These are phyloP conservation scores for Hyperoplus immaculatus DNA, from an alignment of 2,797 vertebrate genomes.

Conservation along the genomic window DNA sequence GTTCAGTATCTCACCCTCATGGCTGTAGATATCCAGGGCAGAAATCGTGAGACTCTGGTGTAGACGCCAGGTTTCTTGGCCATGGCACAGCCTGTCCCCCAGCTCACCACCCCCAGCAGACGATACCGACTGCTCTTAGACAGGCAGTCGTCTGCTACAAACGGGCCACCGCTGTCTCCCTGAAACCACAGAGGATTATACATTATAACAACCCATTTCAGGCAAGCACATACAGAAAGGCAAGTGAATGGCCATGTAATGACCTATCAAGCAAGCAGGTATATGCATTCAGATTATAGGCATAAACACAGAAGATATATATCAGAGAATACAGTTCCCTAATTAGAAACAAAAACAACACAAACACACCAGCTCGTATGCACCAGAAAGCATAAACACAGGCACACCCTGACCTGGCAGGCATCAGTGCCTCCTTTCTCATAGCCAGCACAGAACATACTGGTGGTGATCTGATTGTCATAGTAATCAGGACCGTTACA, in stretches of 20 bases:
- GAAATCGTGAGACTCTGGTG: conserved; percentile 90
- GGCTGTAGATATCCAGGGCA: conserved; percentile 92
- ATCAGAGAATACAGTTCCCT: background rate
- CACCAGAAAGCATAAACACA: conserved; percentile 3
- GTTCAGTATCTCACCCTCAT: conserved; percentile 88
- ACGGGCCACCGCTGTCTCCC: conserved; percentile 95
- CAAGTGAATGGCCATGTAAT: background rate
- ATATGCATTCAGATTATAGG: background rate
- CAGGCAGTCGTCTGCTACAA: conserved; percentile 89
- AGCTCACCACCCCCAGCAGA: conserved; percentile 92
- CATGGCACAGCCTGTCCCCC: conserved; percentile 93
- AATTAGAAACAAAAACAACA: background rate
- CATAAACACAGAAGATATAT: background rate
- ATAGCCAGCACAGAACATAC: conserved; percentile 95
- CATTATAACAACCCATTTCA: background rate
- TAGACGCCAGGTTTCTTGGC: conserved; percentile 94
- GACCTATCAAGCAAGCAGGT: background rate
- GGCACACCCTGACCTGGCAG: conserved; percentile 87
- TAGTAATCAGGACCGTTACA: conserved; percentile 93
- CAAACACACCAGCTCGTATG: background rate
- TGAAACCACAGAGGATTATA: conserved; percentile 58
- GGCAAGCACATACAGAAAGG: background rate
- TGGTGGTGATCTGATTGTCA: conserved; percentile 92
- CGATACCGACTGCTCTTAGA: conserved; percentile 90
- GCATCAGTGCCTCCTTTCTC: conserved; percentile 92